Evolutionary conservation across 2,797 vertebrate species (phyloP).

Genomic region (Melanotaenia nigrans): DNA sequence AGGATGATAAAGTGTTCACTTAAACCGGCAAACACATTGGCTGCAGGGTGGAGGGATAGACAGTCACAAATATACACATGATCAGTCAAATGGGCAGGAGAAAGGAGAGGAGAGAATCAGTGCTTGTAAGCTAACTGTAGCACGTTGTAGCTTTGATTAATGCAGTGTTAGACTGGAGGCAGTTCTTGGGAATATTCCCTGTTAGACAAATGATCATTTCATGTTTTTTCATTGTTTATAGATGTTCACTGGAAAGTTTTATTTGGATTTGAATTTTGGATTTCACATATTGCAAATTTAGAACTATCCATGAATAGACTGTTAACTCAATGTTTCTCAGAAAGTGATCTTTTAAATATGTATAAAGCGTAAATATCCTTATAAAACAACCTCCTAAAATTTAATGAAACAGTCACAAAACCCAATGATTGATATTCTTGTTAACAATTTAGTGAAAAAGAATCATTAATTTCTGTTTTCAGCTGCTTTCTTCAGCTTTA

Average conservation of each 20-base stretch:
- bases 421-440: no score
- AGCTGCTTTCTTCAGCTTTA: neutral
- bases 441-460: no score
- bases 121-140: slow-evolving; percentile 6
- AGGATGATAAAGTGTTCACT: slow-evolving; percentile 68
- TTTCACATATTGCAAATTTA: neutral
- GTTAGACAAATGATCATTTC: neutral
- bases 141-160: slow-evolving; percentile 2
- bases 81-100: slow-evolving; percentile 46
- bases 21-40: slow-evolving; percentile 50
- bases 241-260: neutral
- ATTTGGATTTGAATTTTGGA: neutral
- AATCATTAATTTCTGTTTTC: neutral
- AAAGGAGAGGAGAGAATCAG: slow-evolving; percentile 17
- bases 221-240: neutral
- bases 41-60: slow-evolving; percentile 35
- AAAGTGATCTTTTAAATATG: neutral
- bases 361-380: no score
- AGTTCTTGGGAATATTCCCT: neutral
- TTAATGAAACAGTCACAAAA: neutral
- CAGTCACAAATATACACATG: slow-evolving; percentile 38
- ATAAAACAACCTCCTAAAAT: neutral
- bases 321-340: neutral
- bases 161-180: neutral
- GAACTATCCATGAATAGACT: neutral